A percentile compares a stretch with the other conserved stretches of the same genome.
Evolutionary conservation across 2,888 invertebrate species (phyloP).

Genomic region (Andrena trimmerana): DNA sequence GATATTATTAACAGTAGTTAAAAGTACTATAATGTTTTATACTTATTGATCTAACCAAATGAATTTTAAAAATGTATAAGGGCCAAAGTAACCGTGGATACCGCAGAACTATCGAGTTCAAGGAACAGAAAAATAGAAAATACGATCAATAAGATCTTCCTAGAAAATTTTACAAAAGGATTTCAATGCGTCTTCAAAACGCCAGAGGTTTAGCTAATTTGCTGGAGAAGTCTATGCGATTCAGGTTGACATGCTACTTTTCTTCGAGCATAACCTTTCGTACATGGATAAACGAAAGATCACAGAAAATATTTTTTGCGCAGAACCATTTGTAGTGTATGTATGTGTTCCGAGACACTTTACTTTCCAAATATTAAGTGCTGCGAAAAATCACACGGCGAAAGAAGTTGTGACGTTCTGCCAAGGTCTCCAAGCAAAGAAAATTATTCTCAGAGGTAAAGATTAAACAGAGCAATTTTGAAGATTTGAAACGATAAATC

Average conservation of each 20-base stretch:
- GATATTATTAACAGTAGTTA: too few species aligned
- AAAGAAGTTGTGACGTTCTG: background rate
- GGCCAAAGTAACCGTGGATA: slow-evolving; percentile 5
- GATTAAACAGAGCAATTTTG: too few species aligned
- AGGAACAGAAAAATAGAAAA: slow-evolving; percentile 27
- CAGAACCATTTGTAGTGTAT: background rate
- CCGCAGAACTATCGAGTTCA: background rate
- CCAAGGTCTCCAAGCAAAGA: too few species aligned
- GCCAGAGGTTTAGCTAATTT: slow-evolving; percentile 27
- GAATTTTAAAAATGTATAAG: background rate
- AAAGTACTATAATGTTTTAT: too few species aligned
- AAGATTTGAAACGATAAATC: slow-evolving; percentile 1
- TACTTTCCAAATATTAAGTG: background rate
- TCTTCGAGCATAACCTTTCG: background rate
- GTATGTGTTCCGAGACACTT: background rate
- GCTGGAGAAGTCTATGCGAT: slow-evolving; percentile 16
- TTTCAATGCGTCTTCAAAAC: slow-evolving; percentile 25
- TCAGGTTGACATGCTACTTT: slow-evolving; percentile 1
- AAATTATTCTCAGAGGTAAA: too few species aligned
- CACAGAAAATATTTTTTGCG: background rate
- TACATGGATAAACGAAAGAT: background rate
- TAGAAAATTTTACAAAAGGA: slow-evolving; percentile 24
- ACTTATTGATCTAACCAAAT: background rate
- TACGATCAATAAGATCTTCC: slow-evolving; percentile 25
- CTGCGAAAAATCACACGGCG: background rate